Base-by-base conservation (phyloP, 2,113 vertebrate species). In the Lates calcarifer region DNA sequence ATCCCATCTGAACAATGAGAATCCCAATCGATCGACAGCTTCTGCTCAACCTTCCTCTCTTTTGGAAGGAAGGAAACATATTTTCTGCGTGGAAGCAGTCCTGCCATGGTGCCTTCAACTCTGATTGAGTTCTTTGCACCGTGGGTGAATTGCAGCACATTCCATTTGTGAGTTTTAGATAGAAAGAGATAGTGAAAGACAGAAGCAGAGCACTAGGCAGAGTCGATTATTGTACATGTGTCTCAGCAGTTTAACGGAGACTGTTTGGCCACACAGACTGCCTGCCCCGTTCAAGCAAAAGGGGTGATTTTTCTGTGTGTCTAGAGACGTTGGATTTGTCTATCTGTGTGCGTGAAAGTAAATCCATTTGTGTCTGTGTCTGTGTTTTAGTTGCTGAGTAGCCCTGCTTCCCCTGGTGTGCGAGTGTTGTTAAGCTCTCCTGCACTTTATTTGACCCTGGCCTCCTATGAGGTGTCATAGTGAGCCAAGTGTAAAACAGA, bases 401-500 rank as follows among this genome's bases (percentile, higher is more conserved):
- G 67, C 72, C 28, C 28, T 39, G 26, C 53, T 77, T 77, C 73
- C 71, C 67, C 57, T 43, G 53, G 73, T 74, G 86, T 66, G 76
- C 13, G 8, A 77, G 57, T 53, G 66, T 77, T 80, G 77, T 89
- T 87, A 81, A 86, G 82, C 72, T 65, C 68, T 43, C 20, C 63
- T 89, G 90, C 88, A 90, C 91, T 94, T 88, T 77, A 66, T 87
- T 78, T 92, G 86, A 93, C 91, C 88, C 79, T 41, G 79, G 79
- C 74, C 78, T 86, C 70, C 82, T 63, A 26, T 67, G 85, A 84
- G 78, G 79, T 91, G 62, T 88, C 85, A 60, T 66, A 77, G 69
- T 45, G 58, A 88, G 89, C 79, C 81, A 83, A 85, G 77, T 89
- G 79, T 84, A 84, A 83, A 88, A 67, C 68, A 74, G 79, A 85